Evolutionary conservation across 2,113 vertebrate species (phyloP).

Genomic region (Corvus hawaiiensis): DNA sequence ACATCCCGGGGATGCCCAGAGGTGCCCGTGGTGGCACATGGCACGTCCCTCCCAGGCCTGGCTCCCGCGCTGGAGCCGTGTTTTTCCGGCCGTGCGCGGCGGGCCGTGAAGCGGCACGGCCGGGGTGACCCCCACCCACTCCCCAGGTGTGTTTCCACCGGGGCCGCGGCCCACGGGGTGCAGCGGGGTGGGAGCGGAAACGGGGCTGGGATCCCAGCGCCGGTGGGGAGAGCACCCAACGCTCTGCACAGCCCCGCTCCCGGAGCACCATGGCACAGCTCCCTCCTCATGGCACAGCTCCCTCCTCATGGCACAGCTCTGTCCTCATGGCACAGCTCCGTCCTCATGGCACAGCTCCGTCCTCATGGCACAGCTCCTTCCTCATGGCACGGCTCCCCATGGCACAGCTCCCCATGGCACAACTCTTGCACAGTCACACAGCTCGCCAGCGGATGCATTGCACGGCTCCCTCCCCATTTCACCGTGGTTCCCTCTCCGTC

Average conservation of each 20-base stretch:
- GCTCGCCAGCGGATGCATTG: accelerated
- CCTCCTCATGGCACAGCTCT: neutral
- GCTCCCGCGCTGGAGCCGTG: neutral
- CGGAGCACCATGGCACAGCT: accelerated
- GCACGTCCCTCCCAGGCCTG: accelerated
- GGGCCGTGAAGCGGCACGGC: neutral
- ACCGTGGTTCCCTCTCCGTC: neutral
- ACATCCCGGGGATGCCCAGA: neutral
- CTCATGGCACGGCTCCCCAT: accelerated
- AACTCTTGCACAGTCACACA: accelerated
- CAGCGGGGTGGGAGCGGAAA: slow-evolving; percentile 8
- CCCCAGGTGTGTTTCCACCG: slow-evolving; percentile 6
- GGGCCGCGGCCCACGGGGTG: neutral
- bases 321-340: accelerated
- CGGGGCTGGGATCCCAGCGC: neutral
- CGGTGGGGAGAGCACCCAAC: accelerated
- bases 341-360: too few relatives aligned
- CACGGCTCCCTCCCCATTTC: neutral
- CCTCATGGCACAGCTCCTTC: neutral
- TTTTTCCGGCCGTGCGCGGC: neutral
- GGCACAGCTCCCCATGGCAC: accelerated
- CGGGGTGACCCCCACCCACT: neutral
- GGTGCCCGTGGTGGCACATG: accelerated
- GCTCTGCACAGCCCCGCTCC: accelerated
- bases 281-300: neutral